These are phyloP conservation scores for Aspidoscelis tigris DNA, from an alignment of 2,113 vertebrate genomes.

Conservation along the genomic window DNA sequence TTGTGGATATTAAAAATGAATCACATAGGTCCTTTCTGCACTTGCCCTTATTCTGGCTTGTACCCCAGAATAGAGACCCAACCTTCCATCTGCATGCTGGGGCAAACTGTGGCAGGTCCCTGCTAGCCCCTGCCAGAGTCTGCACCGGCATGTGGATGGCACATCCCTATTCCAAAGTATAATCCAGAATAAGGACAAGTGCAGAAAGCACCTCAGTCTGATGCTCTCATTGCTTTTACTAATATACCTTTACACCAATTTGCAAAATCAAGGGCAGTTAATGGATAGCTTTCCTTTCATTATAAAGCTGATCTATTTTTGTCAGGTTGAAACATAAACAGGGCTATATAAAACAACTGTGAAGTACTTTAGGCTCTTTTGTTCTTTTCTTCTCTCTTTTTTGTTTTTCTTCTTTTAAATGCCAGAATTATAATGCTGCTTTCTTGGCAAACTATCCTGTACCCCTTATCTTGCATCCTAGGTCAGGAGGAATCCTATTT, in stretches of 20 bases:
- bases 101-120: too few relatives aligned
- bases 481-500: not conserved
- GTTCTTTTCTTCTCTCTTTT: not conserved
- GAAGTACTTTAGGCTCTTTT: not conserved
- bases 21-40: not conserved
- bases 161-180: too few relatives aligned
- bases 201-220: too few relatives aligned
- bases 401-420: too few relatives aligned
- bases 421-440: not conserved
- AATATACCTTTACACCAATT: not conserved
- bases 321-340: not conserved
- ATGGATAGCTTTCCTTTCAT: not conserved
- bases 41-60: too few relatives aligned
- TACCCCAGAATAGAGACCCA: too few relatives aligned
- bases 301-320: not conserved
- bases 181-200: too few relatives aligned
- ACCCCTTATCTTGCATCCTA: not conserved
- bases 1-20: constrained; percentile 49
- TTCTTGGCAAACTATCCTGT: not conserved
- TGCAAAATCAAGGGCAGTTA: constrained; percentile 5
- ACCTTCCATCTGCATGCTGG: too few relatives aligned
- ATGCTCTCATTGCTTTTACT: not conserved
- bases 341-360: not conserved
- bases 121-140: too few relatives aligned
- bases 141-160: too few relatives aligned